Conservation (phyloP, 2,113 vertebrate genomes). For the Crypturellus undulatus region DNA sequence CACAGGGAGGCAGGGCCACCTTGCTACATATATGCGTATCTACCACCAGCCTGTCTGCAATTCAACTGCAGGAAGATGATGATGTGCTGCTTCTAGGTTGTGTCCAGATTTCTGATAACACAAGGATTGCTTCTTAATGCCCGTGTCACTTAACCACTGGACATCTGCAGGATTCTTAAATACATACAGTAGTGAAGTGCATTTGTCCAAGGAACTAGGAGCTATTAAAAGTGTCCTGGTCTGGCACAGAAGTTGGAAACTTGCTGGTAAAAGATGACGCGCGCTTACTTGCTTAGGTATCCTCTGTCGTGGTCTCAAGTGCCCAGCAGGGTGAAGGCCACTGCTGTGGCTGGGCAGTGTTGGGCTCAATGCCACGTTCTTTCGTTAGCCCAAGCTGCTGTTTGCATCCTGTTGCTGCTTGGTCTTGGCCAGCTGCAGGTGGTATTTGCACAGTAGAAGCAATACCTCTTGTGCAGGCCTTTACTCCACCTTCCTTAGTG, state of each 20-base stretch:
- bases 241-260: background rate
- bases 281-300: slow-evolving; percentile 36
- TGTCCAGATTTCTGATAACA: background rate
- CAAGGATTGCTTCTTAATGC: background rate
- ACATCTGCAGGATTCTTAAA: background rate
- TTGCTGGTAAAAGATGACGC: background rate
- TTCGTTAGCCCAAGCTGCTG: slow-evolving; percentile 32
- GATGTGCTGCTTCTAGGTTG: background rate
- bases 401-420: slow-evolving; percentile 47
- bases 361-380: background rate
- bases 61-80: background rate
- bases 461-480: background rate
- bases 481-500: slow-evolving; percentile 14
- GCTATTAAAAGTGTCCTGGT: background rate
- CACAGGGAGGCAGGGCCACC: background rate
- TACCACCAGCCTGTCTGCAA: background rate
- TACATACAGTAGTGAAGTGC: background rate
- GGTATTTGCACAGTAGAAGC: background rate
- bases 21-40: background rate
- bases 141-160: background rate
- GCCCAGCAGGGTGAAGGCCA: slow-evolving; percentile 62
- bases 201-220: background rate
- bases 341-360: background rate
- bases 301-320: slow-evolving; percentile 61
- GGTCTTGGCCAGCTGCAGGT: slow-evolving; percentile 44